Evolutionary conservation across 1,140 invertebrate species (phyloP).

Genomic region (Drosophila ohnishii): DNA sequence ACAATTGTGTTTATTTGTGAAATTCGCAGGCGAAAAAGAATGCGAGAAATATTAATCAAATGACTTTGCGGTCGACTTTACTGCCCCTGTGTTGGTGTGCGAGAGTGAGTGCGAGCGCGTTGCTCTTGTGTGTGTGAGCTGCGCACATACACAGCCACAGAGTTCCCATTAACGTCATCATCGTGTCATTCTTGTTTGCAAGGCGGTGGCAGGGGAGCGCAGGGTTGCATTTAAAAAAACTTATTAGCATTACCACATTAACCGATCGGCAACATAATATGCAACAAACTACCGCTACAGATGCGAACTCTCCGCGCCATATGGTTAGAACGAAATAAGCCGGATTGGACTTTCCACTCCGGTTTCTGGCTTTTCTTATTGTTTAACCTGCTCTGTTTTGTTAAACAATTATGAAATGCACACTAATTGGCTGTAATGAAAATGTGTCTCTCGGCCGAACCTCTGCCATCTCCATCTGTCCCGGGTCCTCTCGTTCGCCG

Average conservation of each 20-base stretch:
- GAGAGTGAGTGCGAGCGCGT: slow-evolving; percentile 48
- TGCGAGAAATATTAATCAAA: slow-evolving; percentile 72
- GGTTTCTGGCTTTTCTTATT: slow-evolving; percentile 26
- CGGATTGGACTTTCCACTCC: slow-evolving; percentile 34
- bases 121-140: slow-evolving; percentile 55
- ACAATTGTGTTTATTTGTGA: slow-evolving; percentile 71
- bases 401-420: slow-evolving; percentile 83
- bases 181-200: slow-evolving; percentile 81
- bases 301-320: slow-evolving; percentile 50
- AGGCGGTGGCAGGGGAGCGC: slow-evolving; percentile 41
- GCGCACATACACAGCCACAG: slow-evolving; percentile 59
- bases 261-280: slow-evolving; percentile 34
- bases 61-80: slow-evolving; percentile 75
- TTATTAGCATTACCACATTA: slow-evolving; percentile 45
- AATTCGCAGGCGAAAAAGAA: slow-evolving; percentile 68
- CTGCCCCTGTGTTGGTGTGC: slow-evolving; percentile 50
- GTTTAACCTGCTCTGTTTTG: slow-evolving; percentile 52
- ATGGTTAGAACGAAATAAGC: slow-evolving; percentile 51
- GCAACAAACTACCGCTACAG: slow-evolving; percentile 24
- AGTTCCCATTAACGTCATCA: slow-evolving; percentile 82
- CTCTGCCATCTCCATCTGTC: slow-evolving; percentile 16
- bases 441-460: slow-evolving; percentile 57
- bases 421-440: slow-evolving; percentile 82
- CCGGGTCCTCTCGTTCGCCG: slow-evolving; percentile 13
- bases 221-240: slow-evolving; percentile 75